These are phyloP conservation scores for Dipodomys ordii DNA, from an alignment of 2,113 vertebrate species.

Conservation along the genomic window DNA sequence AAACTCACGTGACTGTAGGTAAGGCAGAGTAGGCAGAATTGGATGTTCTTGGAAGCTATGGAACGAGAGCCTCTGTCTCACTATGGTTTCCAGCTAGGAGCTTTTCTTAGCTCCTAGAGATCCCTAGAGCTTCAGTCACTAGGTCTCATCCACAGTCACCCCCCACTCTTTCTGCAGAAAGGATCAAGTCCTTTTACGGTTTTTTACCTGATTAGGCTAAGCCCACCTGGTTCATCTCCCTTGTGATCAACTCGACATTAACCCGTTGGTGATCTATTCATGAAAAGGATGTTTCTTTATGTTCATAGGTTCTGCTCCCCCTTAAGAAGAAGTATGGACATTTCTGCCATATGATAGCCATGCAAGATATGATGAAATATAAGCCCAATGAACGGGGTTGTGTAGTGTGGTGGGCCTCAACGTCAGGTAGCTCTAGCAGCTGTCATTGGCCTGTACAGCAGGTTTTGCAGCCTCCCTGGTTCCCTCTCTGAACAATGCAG, in stretches of 20 bases:
- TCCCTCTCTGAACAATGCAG: fast-evolving
- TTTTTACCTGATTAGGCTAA: neutral
- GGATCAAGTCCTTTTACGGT: neutral
- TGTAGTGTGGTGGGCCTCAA: fast-evolving
- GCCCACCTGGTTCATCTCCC: neutral
- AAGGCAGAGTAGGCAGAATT: neutral
- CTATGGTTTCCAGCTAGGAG: neutral
- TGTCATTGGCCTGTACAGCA: neutral
- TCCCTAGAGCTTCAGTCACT: neutral
- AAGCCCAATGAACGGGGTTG: neutral
- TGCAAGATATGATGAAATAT: neutral
- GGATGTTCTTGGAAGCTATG: neutral
- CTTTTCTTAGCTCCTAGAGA: neutral
- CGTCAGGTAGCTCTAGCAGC: too few relatives aligned
- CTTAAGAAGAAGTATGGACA: too few relatives aligned
- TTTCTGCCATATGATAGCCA: neutral
- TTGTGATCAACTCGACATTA: neutral
- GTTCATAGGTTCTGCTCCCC: neutral
- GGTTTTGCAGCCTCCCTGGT: neutral
- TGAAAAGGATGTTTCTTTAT: fast-evolving
- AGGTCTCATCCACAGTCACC: too few relatives aligned
- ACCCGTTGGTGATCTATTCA: neutral
- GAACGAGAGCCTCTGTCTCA: neutral
- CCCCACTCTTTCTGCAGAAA: neutral
- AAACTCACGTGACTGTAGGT: fast-evolving